Evolutionary conservation across 2,113 vertebrate genomes (phyloP).

Genomic region (Sula dactylatra): DNA sequence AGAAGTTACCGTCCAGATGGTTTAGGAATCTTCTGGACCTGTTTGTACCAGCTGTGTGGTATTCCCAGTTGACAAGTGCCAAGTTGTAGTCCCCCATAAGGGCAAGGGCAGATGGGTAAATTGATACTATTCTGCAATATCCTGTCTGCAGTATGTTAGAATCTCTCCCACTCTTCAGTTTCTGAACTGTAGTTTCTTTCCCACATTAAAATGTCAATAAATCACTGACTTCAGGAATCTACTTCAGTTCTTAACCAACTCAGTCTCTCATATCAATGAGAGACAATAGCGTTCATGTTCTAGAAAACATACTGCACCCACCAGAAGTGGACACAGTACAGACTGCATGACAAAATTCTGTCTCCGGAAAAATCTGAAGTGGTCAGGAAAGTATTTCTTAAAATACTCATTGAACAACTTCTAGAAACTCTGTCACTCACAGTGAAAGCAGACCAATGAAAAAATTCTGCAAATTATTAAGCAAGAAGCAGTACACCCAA

Average conservation of each 20-base stretch:
- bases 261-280: background rate
- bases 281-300: background rate
- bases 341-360: background rate
- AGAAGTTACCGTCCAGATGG: no score
- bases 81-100: no score
- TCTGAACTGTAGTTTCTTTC: background rate
- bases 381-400: background rate
- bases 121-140: background rate
- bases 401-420: background rate
- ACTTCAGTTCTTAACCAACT: background rate
- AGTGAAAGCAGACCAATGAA: background rate
- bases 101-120: no score
- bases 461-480: background rate
- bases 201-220: background rate
- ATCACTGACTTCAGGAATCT: background rate
- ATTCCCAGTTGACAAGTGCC: no score
- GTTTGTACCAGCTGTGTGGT: no score
- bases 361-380: background rate
- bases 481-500: background rate
- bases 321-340: background rate
- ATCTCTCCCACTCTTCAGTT: background rate
- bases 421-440: background rate
- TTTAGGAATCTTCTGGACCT: no score
- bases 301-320: background rate
- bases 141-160: background rate